Evolutionary conservation across 1,140 invertebrate genomes (phyloP), one percentile per base, ranked within the genome.

Genomic region (Pectinophora gossypiella): DNA sequence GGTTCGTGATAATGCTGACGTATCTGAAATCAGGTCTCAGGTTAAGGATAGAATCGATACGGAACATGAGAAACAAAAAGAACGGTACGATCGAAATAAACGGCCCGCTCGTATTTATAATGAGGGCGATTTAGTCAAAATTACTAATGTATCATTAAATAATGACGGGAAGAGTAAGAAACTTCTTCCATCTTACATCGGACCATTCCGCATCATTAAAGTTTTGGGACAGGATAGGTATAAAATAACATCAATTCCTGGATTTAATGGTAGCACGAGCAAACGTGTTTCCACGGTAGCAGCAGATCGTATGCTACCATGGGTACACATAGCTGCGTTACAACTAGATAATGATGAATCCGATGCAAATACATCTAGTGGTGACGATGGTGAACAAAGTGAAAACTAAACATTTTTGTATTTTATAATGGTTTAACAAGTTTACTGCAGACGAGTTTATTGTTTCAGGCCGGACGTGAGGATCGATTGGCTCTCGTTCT

Each of bases 181-280:
- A 38, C 27, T 49, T 5, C 21, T 49, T n/a, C 32, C 48, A n/a
- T 49, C 23, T 4, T 49, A 49, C 19, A 38, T 19, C 2, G 32
- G 48, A 19, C 48, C 36, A 35, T 21, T 23, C 20, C 19, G 44
- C n/a, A 27, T 54, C 13, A 23, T 35, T n/a, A 51, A 47, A 42
- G 19, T 45, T 12, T 40, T 45, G 19, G 40, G 19, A 7, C 36
- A 18, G 35, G 32, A 19, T 45, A 21, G 19, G 20, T 45, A 36
- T 22, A 42, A 36, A 38, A n/a, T 51, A 23, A 6, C 10, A n/a
- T n/a, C n/a, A n/a, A n/a, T n/a, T n/a, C n/a, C n/a, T n/a, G n/a
- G n/a, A n/a, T n/a, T n/a, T n/a, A 20, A 22, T 19, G 16, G 6
- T 7, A 9, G 6, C 15, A 22, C 6, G 3, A 48, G 12, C 15